Percentiles rank a stretch among this genome's conserved stretches.
Conservation (phyloP, 2,113 vertebrate species). For the Panthera tigris region DNA sequence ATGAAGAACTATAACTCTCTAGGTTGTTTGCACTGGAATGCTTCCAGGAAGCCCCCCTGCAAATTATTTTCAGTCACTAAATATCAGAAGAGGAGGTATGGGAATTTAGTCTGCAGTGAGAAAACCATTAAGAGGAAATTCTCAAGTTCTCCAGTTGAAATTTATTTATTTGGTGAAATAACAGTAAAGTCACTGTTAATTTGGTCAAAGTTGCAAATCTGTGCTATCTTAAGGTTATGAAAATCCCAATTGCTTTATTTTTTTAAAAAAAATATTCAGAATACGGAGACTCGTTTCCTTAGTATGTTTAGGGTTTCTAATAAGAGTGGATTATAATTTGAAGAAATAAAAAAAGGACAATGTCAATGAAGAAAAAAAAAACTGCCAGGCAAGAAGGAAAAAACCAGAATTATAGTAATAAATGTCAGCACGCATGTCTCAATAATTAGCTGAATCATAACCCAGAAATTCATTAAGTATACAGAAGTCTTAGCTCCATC, state of each 20-base stretch:
- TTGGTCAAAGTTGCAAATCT: conserved; percentile 40
- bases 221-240: neutral
- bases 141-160: conserved; percentile 41
- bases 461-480: neutral
- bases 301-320: neutral
- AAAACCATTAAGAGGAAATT: conserved; percentile 36
- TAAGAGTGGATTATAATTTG: neutral
- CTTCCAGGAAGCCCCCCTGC: conserved; percentile 34
- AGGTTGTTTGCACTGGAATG: conserved; percentile 62
- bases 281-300: neutral
- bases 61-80: conserved; percentile 61
- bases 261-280: neutral
- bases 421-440: neutral
- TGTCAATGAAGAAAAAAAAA: neutral
- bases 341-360: neutral
- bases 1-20: conserved; percentile 64
- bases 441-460: neutral
- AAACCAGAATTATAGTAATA: neutral
- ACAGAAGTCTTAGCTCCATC: neutral
- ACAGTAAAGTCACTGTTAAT: conserved; percentile 40
- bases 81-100: conserved; percentile 33
- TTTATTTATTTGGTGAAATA: conserved; percentile 53
- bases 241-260: neutral
- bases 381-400: neutral
- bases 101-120: conserved; percentile 41